phyloP scores from a whole-genome alignment of 2,888 invertebrate genomes.

The Lissonota sp. region DNA sequence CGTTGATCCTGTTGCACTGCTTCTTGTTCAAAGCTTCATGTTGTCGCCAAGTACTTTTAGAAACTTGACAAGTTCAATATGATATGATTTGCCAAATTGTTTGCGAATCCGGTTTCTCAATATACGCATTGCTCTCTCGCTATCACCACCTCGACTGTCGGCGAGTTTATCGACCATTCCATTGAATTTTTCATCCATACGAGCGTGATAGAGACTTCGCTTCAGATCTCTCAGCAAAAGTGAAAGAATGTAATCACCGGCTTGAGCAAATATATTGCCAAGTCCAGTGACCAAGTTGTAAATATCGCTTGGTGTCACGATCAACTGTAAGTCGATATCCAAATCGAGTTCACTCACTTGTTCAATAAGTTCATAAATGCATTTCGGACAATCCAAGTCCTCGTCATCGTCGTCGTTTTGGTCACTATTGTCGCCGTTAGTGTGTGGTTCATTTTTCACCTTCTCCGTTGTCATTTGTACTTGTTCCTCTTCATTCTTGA shows the following conservation, averaged over 20 bases:
- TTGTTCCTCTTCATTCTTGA: background rate
- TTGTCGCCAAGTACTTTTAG: slow-evolving; percentile 43
- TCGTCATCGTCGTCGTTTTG: background rate
- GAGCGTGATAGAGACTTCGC: slow-evolving; percentile 17
- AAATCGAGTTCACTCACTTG: background rate
- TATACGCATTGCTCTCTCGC: slow-evolving; percentile 4
- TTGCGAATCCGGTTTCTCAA: slow-evolving; percentile 46
- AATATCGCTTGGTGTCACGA: slow-evolving; percentile 10
- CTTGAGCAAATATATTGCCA: slow-evolving; percentile 1
- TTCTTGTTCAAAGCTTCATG: background rate
- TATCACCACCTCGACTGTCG: background rate
- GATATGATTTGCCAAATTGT: slow-evolving; percentile 56
- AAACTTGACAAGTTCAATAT: slow-evolving; percentile 37
- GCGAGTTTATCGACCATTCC: slow-evolving; percentile 40
- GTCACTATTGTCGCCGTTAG: background rate
- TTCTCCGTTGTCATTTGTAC: background rate
- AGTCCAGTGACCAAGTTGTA: background rate
- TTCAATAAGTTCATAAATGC: background rate
- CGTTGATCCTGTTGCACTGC: background rate
- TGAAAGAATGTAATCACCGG: slow-evolving; percentile 56
- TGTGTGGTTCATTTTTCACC: background rate
- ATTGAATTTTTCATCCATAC: slow-evolving; percentile 50
- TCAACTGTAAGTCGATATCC: slow-evolving; percentile 1
- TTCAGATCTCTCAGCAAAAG: slow-evolving; percentile 49
- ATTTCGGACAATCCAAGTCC: slow-evolving; percentile 3